Base-by-base conservation (phyloP, 2,888 invertebrate genomes). In the Orthonychiurus folsomi region DNA sequence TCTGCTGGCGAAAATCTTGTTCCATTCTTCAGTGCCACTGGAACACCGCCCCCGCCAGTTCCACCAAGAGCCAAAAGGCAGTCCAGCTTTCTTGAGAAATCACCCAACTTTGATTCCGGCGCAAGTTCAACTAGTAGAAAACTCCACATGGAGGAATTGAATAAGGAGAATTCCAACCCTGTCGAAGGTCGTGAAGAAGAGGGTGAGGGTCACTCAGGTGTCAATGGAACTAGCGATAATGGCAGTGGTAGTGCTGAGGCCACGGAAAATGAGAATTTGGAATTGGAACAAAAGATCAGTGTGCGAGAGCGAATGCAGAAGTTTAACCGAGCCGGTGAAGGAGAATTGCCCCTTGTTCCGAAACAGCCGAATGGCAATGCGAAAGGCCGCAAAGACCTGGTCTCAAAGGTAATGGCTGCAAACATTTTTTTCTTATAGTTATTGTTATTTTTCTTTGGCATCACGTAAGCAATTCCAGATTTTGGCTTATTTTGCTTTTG, bases 301-400 rank as follows among this genome's bases (percentile, higher is more conserved):
- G 94, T 95, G 12, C 92, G 89, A 76, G 94, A 95, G 77, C 83
- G 92, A 65, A 91, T 90, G 74, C 88, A 89, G 79, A 92, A 92
- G 79, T 91, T 94, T 77, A 93, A 95, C 78, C 84, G 89, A 72
- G 92, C 92, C 60, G 91, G 89, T 0, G 89, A 92, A 74, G 80
- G 80, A 61, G 82, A 83, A 74, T 75, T 80, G 56, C 62, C 75
- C 74, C 62, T 71, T 68, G 74, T 73, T 70, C 56, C 58, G 21
- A 68, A 68, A 59, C 66, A 66, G 66, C 65, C 70, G 50, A 60
- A 66, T 48, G 64, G 60, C 5, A 25, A 27, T 18, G 47, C 64
- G 54, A 64, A 62, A 48, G 65, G 59, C 20, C 67, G 70, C 52
- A 65, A 66, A 50, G 69, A 69, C 50, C 52, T 53, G 25, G 37